Base-by-base conservation (phyloP, 1,140 invertebrate genomes). In the Monomorium pharaonis region DNA sequence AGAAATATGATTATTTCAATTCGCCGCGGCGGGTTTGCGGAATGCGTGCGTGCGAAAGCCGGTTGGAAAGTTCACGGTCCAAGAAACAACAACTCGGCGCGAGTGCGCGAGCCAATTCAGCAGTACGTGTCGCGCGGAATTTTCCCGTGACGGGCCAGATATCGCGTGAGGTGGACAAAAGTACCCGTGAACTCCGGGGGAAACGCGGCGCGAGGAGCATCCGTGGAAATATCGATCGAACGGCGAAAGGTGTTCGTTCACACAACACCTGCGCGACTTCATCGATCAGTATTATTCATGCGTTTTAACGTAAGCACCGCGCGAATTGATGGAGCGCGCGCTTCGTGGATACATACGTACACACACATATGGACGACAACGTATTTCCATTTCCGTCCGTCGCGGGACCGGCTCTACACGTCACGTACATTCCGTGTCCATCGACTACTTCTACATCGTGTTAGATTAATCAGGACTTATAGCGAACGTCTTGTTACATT, bases 231-330 rank as follows among this genome's bases (percentile, higher is more conserved):
- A 86, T 88, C 84, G 84, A 86, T 86, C 37, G 47, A 47, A 47
- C 2, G 24, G n/a, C 49, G 6, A 56, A 30, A 81, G 74, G 74
- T 65, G 42, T 88, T 86, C 75, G 81, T 86, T 18, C 14, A 86
- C 14, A 86, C 70, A 88, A 88, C 86, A 86, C 84, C 67, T 88
- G 84, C 70, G 85, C 84, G 76, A 65, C 44, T 75, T 62, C 76
- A 88, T 88, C 84, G 86, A 88, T 86, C 75, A 75, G 47, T 2
- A 30, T 60, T 72, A 54, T 58, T 70, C 78, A 21, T 72, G 33
- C 62, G 60, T 80, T 74, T 84, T 49, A 58, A 24, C 37, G 14
- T 83, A 72, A 81, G 37, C 78, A 44, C 51, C 44, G 37, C 37
- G 65, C 24, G 49, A 81, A 70, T 70, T 44, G 37, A 56, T n/a